These are phyloP conservation scores for Clarias batrachus DNA, from an alignment of 2,113 vertebrate genomes.

Conservation along the genomic window DNA sequence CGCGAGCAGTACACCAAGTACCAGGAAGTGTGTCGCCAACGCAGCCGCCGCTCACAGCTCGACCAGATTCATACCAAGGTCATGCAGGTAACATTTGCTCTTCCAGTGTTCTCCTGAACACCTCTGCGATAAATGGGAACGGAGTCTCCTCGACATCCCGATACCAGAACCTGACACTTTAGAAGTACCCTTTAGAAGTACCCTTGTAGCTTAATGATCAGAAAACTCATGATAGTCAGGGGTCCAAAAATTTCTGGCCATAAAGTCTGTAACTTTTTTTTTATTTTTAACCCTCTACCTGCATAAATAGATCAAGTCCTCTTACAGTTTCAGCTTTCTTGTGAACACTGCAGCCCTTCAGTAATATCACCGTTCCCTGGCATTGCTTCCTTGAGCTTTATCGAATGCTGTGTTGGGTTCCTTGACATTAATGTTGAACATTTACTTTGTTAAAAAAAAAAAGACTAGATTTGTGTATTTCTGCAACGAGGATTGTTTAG, in stretches of 20 bases:
- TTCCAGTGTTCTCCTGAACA: background rate
- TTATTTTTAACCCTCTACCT: background rate
- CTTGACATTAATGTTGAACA: background rate
- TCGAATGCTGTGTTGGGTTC: background rate
- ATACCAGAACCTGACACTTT: background rate
- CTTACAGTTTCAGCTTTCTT: background rate
- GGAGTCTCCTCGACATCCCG: background rate
- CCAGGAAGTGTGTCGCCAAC: slow-evolving; percentile 93
- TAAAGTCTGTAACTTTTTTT: background rate
- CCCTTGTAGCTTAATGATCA: background rate
- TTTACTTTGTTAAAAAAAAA: too few relatives aligned
- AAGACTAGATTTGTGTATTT: background rate
- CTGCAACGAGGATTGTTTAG: background rate
- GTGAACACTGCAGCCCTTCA: background rate
- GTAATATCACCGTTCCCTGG: background rate
- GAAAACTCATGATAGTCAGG: background rate
- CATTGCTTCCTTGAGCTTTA: background rate
- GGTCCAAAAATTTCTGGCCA: background rate
- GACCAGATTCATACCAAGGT: slow-evolving; percentile 98
- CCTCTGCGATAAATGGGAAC: background rate
- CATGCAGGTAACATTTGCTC: slow-evolving; percentile 84
- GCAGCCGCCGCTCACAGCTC: slow-evolving; percentile 93
- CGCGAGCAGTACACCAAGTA: slow-evolving; percentile 93
- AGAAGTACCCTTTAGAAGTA: too few relatives aligned
- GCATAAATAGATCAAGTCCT: background rate